These are phyloP conservation scores for Athene noctua DNA, from an alignment of 2,113 vertebrate genomes.

Conservation along the genomic window DNA sequence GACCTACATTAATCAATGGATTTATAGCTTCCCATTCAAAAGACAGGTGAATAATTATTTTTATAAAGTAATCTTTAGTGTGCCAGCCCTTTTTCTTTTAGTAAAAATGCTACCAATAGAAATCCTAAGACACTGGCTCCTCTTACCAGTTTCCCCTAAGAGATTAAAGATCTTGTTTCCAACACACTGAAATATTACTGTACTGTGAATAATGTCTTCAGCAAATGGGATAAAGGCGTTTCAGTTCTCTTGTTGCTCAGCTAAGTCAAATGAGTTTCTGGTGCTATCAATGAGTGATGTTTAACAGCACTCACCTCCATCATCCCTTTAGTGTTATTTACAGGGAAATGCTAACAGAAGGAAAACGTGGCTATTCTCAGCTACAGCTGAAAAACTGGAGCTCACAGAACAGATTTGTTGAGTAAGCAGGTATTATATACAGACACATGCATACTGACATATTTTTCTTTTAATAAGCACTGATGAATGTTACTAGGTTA, in stretches of 20 bases:
- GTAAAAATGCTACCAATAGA: not conserved
- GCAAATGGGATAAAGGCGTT: not conserved
- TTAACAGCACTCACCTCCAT: not conserved
- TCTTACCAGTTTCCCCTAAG: not conserved
- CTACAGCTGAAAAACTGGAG: not conserved
- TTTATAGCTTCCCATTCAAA: slow-evolving; percentile 10
- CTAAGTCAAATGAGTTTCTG: not conserved
- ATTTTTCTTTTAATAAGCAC: not conserved
- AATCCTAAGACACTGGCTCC: not conserved
- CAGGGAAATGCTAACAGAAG: not conserved
- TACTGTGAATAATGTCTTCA: not conserved
- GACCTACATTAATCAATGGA: slow-evolving; percentile 38
- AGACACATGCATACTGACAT: not conserved
- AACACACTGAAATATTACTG: not conserved
- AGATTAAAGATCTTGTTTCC: not conserved
- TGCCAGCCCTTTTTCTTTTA: not conserved
- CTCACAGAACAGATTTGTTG: not conserved
- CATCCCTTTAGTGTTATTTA: not conserved
- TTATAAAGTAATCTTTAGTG: not conserved
- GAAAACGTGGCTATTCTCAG: not conserved
- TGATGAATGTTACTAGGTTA: not conserved
- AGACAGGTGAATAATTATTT: not conserved
- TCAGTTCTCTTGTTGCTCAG: not conserved
- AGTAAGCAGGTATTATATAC: not conserved
- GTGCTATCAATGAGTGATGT: not conserved